Conservation (phyloP, 2,888 invertebrate species). For the Deilephila porcellus region DNA sequence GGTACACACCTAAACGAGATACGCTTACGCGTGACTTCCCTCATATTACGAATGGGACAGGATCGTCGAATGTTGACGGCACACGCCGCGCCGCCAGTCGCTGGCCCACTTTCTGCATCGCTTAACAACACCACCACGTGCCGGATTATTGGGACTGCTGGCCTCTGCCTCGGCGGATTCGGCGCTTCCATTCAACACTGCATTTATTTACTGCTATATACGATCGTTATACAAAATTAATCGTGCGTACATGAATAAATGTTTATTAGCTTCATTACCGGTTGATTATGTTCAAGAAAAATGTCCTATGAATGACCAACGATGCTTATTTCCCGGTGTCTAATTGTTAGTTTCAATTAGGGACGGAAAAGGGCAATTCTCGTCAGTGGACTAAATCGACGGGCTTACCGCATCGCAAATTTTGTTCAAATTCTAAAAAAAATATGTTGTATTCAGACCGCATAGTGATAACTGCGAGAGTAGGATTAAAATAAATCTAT, state of each 20-base stretch:
- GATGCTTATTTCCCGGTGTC: constrained; percentile 12
- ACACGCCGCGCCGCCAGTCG: constrained; percentile 30
- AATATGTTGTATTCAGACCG: no score
- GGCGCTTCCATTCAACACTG: constrained; percentile 9
- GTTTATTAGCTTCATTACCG: constrained; percentile 10
- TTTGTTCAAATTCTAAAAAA: neutral
- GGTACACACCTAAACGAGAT: constrained; percentile 39
- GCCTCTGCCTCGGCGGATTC: constrained; percentile 8
- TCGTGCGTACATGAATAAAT: constrained; percentile 22
- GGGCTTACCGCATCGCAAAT: neutral
- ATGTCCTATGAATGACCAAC: constrained; percentile 1
- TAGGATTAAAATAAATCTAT: no score
- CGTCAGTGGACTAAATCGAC: constrained; percentile 3
- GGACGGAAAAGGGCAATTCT: constrained; percentile 21
- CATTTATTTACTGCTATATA: constrained; percentile 17
- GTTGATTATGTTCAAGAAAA: constrained; percentile 10
- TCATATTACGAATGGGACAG: constrained; percentile 28
- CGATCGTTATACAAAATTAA: constrained; percentile 6
- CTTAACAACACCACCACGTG: constrained; percentile 31
- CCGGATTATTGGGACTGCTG: constrained; percentile 28
- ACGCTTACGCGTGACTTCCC: constrained; percentile 42
- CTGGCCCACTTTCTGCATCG: constrained; percentile 33
- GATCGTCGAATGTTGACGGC: constrained; percentile 29
- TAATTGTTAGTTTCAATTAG: constrained; percentile 19
- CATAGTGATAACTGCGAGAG: neutral